These are phyloP conservation scores for Tetanocera ferruginea DNA, from an alignment of 2,888 invertebrate genomes.

Conservation along the genomic window DNA sequence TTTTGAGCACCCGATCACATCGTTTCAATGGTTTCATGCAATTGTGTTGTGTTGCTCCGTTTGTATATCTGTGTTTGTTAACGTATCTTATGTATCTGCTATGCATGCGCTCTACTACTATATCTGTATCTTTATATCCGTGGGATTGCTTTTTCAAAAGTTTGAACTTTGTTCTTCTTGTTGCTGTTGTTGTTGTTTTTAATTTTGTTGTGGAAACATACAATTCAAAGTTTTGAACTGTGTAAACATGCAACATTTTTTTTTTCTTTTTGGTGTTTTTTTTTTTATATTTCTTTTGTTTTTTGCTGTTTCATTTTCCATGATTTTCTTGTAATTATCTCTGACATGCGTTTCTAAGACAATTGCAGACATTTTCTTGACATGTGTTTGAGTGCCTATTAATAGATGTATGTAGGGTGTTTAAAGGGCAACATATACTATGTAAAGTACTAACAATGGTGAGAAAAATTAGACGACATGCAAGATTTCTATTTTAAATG, in stretches of 20 bases:
- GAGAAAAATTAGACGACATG: no score
- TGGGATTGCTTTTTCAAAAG: constrained; percentile 15
- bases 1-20: not conserved
- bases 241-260: constrained; percentile 4
- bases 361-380: constrained; percentile 11
- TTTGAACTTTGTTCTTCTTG: not conserved
- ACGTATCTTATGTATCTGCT: not conserved
- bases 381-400: not conserved
- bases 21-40: constrained; percentile 26
- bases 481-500: no score
- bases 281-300: not conserved
- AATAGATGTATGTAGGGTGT: not conserved
- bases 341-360: not conserved
- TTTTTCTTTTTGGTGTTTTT: not conserved
- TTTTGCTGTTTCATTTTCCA: not conserved
- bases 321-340: not conserved
- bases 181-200: constrained; percentile 9
- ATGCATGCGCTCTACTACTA: not conserved
- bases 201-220: not conserved
- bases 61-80: not conserved
- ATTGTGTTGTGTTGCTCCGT: not conserved
- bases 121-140: constrained; percentile 27
- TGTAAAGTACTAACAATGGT: no score
- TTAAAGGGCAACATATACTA: no score
- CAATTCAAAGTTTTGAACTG: constrained; percentile 14